A percentile compares a stretch with the other conserved stretches of the same genome.
Conservation (phyloP, 2,888 invertebrate genomes). For the Caenorhabditis doughertyi region DNA sequence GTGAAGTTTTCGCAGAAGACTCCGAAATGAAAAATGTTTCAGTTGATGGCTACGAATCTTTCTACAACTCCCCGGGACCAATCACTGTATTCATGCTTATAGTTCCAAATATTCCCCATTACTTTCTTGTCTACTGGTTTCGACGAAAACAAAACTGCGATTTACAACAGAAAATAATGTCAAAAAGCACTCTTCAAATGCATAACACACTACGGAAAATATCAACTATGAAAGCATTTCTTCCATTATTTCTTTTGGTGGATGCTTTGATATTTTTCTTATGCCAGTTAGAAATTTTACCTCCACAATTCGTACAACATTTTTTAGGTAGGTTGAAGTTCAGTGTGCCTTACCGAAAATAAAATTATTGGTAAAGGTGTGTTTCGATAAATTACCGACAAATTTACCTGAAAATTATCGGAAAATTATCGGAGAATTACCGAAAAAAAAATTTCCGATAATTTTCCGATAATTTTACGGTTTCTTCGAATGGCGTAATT, state of each 20-base stretch:
- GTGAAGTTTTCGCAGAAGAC: neutral
- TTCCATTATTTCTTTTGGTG: slow-evolving; percentile 49
- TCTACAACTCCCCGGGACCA: slow-evolving; percentile 49
- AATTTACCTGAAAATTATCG: no score
- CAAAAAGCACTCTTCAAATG: slow-evolving; percentile 51
- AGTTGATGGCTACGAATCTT: slow-evolving; percentile 56
- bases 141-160: slow-evolving; percentile 62
- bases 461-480: no score
- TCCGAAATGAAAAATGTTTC: slow-evolving; percentile 7
- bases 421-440: no score
- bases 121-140: slow-evolving; percentile 51
- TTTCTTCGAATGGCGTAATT: no score
- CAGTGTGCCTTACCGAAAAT: no score
- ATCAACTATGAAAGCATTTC: slow-evolving; percentile 61
- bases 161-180: slow-evolving; percentile 48
- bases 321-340: no score
- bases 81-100: slow-evolving; percentile 37
- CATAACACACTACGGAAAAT: slow-evolving; percentile 53
- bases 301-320: slow-evolving; percentile 53
- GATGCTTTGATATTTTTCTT: slow-evolving; percentile 56
- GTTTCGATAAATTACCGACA: no score
- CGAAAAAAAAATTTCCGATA: no score
- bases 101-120: slow-evolving; percentile 55
- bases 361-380: no score
- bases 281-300: slow-evolving; percentile 52